Evolutionary conservation across 2,888 invertebrate species (phyloP).

Genomic region (Eupithecia exiguata): DNA sequence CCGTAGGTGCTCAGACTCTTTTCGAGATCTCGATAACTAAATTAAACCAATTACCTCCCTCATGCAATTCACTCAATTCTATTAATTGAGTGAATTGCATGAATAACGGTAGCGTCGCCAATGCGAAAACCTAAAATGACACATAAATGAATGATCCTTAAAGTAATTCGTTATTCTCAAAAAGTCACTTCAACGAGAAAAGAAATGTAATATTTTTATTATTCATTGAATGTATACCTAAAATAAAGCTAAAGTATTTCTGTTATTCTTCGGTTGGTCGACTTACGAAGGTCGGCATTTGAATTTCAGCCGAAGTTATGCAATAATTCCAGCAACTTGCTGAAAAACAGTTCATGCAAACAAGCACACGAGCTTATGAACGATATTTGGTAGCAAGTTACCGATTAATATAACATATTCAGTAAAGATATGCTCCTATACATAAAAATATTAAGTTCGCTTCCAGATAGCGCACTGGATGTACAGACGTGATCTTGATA

Average conservation of each 20-base stretch:
- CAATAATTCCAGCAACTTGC: conserved; percentile 20
- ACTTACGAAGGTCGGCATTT: conserved; percentile 29
- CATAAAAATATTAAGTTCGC: not conserved
- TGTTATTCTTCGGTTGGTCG: conserved; percentile 16
- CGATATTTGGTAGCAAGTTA: conserved; percentile 1
- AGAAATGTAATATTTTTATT: not conserved
- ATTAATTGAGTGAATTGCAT: no score
- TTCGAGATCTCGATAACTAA: no score
- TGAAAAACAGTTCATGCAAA: conserved; percentile 18
- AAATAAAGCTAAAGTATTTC: conserved; percentile 15
- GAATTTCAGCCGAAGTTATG: conserved; percentile 30
- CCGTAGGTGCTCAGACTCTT: not conserved
- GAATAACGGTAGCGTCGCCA: not conserved
- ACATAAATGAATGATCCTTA: no score
- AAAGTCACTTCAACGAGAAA: not conserved
- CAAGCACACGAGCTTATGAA: not conserved
- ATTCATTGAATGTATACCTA: conserved; percentile 7
- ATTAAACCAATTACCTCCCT: conserved; percentile 22
- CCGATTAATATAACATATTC: not conserved
- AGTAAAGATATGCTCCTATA: not conserved
- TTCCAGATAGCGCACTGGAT: conserved; percentile 17
- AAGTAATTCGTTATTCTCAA: no score
- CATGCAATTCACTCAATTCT: not conserved
- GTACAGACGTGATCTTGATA: conserved; percentile 50
- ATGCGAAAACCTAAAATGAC: no score